Evolutionary conservation across 2,797 vertebrate species (phyloP).

Genomic region (Sparidentex hasta): DNA sequence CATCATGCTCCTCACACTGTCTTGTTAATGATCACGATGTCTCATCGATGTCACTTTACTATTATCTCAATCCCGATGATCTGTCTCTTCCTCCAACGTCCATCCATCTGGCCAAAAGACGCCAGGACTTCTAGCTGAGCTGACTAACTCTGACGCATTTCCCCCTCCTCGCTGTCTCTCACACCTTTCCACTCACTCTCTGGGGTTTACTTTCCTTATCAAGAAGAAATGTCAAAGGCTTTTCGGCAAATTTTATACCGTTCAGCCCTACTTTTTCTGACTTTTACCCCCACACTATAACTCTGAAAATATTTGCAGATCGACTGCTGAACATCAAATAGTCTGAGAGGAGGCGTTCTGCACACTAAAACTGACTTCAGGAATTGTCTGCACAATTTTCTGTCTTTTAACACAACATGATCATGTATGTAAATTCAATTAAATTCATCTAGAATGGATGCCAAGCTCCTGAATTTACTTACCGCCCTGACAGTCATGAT

Average conservation of each 20-base stretch:
- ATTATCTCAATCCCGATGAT: slow-evolving; percentile 36
- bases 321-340: slow-evolving; percentile 30
- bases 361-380: slow-evolving; percentile 16
- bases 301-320: slow-evolving; percentile 35
- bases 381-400: slow-evolving; percentile 27
- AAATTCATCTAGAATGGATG: slow-evolving; percentile 6
- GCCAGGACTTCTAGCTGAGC: slow-evolving; percentile 38
- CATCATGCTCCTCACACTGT: slow-evolving; percentile 28
- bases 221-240: slow-evolving; percentile 42
- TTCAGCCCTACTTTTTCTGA: slow-evolving; percentile 37
- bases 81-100: slow-evolving; percentile 32
- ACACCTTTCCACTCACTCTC: slow-evolving; percentile 33
- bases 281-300: slow-evolving; percentile 21
- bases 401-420: slow-evolving; percentile 6
- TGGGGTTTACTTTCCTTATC: slow-evolving; percentile 36
- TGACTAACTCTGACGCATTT: slow-evolving; percentile 34
- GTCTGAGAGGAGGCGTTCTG: not conserved
- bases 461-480: slow-evolving; percentile 18
- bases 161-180: slow-evolving; percentile 8
- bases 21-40: slow-evolving; percentile 24
- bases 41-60: slow-evolving; percentile 40
- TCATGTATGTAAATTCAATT: slow-evolving; percentile 16
- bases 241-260: slow-evolving; percentile 47
- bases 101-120: slow-evolving; percentile 43
- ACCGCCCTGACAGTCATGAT: slow-evolving; percentile 46